Evolutionary conservation across 2,888 invertebrate species (phyloP).

Genomic region (Cheilosia soror): DNA sequence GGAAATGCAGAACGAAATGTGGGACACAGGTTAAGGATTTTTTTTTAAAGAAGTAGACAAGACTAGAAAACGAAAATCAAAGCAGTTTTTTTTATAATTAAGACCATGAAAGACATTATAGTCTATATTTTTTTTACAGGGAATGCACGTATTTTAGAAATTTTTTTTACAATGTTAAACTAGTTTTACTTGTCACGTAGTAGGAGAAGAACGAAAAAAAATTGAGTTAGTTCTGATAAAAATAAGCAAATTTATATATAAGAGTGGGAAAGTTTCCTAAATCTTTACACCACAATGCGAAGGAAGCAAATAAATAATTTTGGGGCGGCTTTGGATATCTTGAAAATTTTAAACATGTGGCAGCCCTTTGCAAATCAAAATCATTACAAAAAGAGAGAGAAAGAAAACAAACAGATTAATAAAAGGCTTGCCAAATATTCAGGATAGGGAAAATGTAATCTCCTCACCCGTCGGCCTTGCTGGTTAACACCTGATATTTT

Average conservation of each 20-base stretch:
- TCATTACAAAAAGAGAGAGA: not conserved
- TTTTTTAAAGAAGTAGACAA: conserved; percentile 24
- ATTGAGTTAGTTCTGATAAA: conserved; percentile 20
- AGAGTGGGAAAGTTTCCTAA: not conserved
- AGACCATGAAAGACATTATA: conserved; percentile 12
- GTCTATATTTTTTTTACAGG: conserved; percentile 33
- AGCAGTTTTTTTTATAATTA: conserved; percentile 5
- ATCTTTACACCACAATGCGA: conserved; percentile 30
- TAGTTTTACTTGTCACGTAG: conserved; percentile 14
- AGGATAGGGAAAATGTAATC: not conserved
- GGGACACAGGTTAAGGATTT: conserved; percentile 3
- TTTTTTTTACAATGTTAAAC: conserved; percentile 16
- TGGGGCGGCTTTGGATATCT: conserved; percentile 1
- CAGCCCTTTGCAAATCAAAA: conserved; percentile 17
- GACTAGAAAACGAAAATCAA: conserved; percentile 14
- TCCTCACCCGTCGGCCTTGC: conserved; percentile 18
- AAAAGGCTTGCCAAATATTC: conserved; percentile 24
- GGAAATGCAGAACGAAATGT: conserved; percentile 26
- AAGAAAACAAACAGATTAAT: not conserved
- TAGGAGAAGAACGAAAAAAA: not conserved
- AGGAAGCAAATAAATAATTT: conserved; percentile 20
- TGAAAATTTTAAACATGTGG: not conserved
- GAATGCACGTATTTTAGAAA: not conserved
- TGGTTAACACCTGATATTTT: conserved; percentile 9
- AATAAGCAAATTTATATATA: not conserved